A percentile compares a stretch with the other conserved stretches of the same genome.
These are phyloP conservation scores for Troides oblongomaculatus DNA, from an alignment of 2,888 invertebrate species.

Conservation along the genomic window DNA sequence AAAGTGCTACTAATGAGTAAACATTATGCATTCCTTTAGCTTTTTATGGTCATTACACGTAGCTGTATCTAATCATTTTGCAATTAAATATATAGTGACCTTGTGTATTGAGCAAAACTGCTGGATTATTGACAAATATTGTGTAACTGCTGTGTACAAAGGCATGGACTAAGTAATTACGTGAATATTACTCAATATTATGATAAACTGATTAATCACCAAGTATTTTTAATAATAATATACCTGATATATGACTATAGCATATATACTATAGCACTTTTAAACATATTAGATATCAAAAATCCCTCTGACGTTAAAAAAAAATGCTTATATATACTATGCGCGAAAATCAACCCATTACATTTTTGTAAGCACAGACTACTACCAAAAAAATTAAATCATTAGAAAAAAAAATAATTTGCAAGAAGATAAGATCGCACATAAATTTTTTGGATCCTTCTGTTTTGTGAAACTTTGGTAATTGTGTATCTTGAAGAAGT, in stretches of 20 bases:
- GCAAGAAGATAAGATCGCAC: no score
- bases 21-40: slow-evolving; percentile 28
- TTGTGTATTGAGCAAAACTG: not conserved
- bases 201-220: not conserved
- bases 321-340: no score
- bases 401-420: no score
- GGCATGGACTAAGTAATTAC: not conserved
- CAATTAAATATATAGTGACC: not conserved
- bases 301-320: no score
- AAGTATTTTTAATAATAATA: not conserved
- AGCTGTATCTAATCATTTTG: not conserved
- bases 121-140: not conserved
- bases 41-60: slow-evolving; percentile 16
- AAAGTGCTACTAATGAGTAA: slow-evolving; percentile 59
- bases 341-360: no score
- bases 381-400: no score
- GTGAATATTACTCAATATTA: not conserved
- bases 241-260: not conserved
- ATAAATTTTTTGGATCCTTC: no score
- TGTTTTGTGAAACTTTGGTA: no score
- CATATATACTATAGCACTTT: no score
- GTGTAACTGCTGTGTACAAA: not conserved
- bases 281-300: no score
- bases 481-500: no score
- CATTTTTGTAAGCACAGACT: no score